These are phyloP conservation scores for Sycophaga agraensis DNA, from an alignment of 1,140 invertebrate genomes.

Conservation along the genomic window DNA sequence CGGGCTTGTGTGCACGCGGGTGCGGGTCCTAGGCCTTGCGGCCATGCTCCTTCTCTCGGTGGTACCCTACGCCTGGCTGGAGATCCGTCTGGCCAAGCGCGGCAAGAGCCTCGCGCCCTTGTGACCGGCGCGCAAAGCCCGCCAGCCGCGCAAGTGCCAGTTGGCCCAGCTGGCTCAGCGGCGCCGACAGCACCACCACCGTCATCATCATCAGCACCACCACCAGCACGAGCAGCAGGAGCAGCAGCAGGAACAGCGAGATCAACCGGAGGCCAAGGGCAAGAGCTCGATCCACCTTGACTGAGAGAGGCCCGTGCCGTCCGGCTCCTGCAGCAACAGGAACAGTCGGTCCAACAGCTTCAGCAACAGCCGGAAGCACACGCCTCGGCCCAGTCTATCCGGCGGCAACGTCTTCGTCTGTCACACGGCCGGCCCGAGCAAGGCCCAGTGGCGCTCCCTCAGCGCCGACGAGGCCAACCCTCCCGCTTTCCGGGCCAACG, in stretches of 20 bases:
- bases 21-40: slow-evolving; percentile 53
- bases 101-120: slow-evolving; percentile 46
- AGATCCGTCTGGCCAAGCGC: slow-evolving; percentile 45
- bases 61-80: slow-evolving; percentile 53
- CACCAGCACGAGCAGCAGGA: not conserved
- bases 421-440: slow-evolving; percentile 16
- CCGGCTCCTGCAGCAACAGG: slow-evolving; percentile 28
- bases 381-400: not conserved
- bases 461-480: too few relatives aligned
- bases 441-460: too few relatives aligned
- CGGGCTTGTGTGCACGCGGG: slow-evolving; percentile 51
- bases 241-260: not conserved
- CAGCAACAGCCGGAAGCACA: not conserved
- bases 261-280: too few relatives aligned
- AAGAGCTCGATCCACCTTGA: slow-evolving; percentile 34
- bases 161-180: not conserved
- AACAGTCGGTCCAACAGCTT: slow-evolving; percentile 13
- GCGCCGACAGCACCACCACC: not conserved
- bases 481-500: not conserved
- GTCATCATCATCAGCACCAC: not conserved
- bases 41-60: slow-evolving; percentile 49
- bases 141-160: not conserved
- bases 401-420: slow-evolving; percentile 29
- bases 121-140: slow-evolving; percentile 46
- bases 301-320: slow-evolving; percentile 49